Percentiles rank a stretch among this genome's conserved stretches.
These are phyloP conservation scores for Perognathus longimembris DNA, from an alignment of 2,113 vertebrate species.

Conservation along the genomic window DNA sequence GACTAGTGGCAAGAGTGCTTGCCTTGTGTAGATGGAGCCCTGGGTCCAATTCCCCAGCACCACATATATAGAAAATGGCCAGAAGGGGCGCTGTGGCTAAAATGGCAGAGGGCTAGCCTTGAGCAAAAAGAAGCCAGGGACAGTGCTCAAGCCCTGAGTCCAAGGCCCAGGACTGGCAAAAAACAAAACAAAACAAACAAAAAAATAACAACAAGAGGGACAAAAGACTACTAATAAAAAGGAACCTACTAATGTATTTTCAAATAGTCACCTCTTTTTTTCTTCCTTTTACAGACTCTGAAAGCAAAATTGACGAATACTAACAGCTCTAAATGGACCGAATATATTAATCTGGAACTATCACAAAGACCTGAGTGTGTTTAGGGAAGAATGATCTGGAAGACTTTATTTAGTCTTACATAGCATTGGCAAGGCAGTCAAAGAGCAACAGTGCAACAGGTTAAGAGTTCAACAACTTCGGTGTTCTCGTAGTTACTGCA, in stretches of 20 bases:
- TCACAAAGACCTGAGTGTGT: not conserved
- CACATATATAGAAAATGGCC: too few species aligned
- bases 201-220: too few species aligned
- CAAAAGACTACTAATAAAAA: slow-evolving; percentile 18
- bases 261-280: slow-evolving; percentile 36
- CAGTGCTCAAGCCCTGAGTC: too few species aligned
- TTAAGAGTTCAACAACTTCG: not conserved
- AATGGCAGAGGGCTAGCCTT: too few species aligned
- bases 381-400: slow-evolving; percentile 21
- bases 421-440: not conserved
- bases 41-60: too few species aligned
- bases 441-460: not conserved
- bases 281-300: slow-evolving; percentile 57
- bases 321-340: not conserved
- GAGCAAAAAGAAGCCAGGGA: too few species aligned
- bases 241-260: not conserved
- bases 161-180: too few species aligned
- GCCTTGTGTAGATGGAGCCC: too few species aligned
- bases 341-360: not conserved
- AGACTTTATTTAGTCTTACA: slow-evolving; percentile 17
- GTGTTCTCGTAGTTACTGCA: not conserved
- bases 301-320: not conserved
- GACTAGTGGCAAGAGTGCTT: too few species aligned
- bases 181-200: too few species aligned
- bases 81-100: too few species aligned